Conservation (phyloP, 2,113 vertebrate species). For the Rhegmatorhina hoffmannsi region DNA sequence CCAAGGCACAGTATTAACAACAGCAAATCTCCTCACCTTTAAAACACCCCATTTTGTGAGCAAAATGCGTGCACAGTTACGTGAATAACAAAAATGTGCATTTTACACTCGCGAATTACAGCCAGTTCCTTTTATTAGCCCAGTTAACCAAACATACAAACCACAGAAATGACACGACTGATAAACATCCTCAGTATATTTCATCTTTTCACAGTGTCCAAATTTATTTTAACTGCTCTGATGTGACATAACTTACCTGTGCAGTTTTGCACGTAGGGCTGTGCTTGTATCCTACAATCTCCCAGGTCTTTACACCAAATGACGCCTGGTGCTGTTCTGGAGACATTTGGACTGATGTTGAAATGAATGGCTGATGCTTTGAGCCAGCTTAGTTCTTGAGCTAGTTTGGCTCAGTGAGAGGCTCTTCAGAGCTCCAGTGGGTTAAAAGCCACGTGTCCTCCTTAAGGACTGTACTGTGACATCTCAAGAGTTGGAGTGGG, state of each 20-base stretch:
- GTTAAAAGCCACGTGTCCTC: neutral
- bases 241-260: neutral
- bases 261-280: neutral
- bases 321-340: neutral
- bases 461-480: neutral
- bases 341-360: neutral
- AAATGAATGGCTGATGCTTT: neutral
- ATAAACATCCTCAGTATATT: neutral
- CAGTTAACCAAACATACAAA: neutral
- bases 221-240: neutral
- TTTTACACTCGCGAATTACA: neutral
- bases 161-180: neutral
- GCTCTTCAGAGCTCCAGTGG: neutral
- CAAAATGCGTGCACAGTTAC: neutral
- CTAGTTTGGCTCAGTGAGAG: neutral
- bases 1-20: neutral
- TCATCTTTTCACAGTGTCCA: neutral
- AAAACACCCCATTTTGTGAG: accelerated
- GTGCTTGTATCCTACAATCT: neutral
- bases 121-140: neutral
- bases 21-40: neutral
- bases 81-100: neutral
- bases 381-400: neutral
- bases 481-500: neutral
- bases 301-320: neutral